Conservation (phyloP, 2,888 invertebrate genomes). For the Oligia strigilis region DNA sequence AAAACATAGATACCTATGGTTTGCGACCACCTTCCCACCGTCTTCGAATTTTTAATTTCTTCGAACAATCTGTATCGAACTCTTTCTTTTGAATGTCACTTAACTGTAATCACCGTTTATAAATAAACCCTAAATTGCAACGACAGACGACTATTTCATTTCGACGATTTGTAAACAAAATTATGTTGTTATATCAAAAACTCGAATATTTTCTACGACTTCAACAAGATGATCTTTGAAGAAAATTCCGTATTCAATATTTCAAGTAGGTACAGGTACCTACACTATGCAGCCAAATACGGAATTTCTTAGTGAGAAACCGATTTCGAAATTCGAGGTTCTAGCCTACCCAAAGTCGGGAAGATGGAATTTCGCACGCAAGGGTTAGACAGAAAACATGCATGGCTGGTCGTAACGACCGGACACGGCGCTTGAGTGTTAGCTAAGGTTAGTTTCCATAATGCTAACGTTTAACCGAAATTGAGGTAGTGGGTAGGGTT, state of each 20-base stretch:
- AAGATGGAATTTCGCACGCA: constrained; percentile 65
- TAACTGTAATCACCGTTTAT: not conserved
- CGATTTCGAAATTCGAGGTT: constrained; percentile 40
- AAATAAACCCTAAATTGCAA: not conserved
- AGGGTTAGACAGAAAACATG: constrained; percentile 51
- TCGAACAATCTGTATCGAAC: too few relatives aligned
- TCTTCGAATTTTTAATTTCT: too few relatives aligned
- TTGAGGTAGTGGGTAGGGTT: constrained; percentile 40
- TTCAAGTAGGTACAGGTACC: constrained; percentile 20
- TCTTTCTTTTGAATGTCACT: not conserved
- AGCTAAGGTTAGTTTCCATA: constrained; percentile 58
- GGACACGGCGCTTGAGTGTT: constrained; percentile 57
- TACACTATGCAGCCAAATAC: constrained; percentile 23
- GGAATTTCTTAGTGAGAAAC: constrained; percentile 33
- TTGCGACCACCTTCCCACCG: too few relatives aligned
- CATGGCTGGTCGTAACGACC: constrained; percentile 64
- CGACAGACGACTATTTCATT: not conserved
- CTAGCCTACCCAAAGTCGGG: constrained; percentile 33
- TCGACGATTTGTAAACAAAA: not conserved
- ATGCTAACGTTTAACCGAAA: constrained; percentile 55
- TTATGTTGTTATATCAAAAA: not conserved
- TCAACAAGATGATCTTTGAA: not conserved
- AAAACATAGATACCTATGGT: too few relatives aligned
- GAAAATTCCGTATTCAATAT: constrained; percentile 50
- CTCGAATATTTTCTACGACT: constrained; percentile 6